phyloP scores from a whole-genome alignment of 2,797 vertebrate species.

The Emydoidea blandingii region DNA sequence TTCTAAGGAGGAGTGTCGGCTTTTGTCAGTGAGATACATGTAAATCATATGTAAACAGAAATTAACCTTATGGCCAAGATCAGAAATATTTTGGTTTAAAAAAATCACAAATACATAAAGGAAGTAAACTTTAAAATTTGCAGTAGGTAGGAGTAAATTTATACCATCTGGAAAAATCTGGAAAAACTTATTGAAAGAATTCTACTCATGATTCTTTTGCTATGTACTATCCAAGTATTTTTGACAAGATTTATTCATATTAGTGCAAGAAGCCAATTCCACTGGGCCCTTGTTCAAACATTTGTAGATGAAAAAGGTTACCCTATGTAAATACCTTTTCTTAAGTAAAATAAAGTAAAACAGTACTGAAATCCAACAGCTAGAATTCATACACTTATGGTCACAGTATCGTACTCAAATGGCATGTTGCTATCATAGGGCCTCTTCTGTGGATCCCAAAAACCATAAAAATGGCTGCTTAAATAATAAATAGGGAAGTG shows the following conservation, averaged over 20 bases:
- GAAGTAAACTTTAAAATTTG: not conserved
- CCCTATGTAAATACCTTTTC: not conserved
- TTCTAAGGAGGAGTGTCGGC: not conserved
- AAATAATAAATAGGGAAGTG: not conserved
- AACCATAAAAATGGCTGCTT: not conserved
- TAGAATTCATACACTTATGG: fast-evolving
- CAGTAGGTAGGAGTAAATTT: not conserved
- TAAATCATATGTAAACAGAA: not conserved
- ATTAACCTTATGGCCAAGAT: not conserved
- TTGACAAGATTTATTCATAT: not conserved
- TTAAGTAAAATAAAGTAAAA: slow-evolving; percentile 9
- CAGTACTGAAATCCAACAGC: not conserved
- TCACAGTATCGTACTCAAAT: not conserved
- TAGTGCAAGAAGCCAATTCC: not conserved
- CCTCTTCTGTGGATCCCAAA: not conserved
- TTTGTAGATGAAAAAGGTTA: slow-evolving; percentile 2
- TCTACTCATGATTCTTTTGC: not conserved
- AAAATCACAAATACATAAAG: not conserved
- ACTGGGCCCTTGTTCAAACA: not conserved
- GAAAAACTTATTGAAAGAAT: slow-evolving; percentile 1
- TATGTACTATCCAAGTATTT: not conserved
- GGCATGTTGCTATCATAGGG: not conserved
- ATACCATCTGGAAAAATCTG: not conserved
- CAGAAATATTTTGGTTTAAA: not conserved
- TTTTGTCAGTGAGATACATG: not conserved